Base-by-base conservation (phyloP, 2,888 invertebrate species). In the Heliconius sara region DNA sequence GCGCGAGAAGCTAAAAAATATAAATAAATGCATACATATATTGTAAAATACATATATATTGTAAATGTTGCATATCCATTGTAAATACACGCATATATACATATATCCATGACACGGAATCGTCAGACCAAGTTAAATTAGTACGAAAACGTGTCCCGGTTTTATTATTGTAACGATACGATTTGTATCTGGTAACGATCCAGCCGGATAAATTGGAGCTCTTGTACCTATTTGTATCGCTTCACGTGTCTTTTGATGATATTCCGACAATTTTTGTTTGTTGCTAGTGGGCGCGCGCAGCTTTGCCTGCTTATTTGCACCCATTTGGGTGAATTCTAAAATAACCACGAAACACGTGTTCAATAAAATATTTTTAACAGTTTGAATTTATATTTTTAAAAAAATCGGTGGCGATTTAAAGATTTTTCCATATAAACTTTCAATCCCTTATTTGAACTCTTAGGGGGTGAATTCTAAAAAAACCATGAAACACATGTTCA, bases 91-190 rank as follows among this genome's bases (percentile, higher is more conserved):
- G 70, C 70, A 47, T 9, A 25, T 16, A 52, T 2, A 52, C 52
- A 22, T 52, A 52, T 52, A 73, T 60, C 73, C 60, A 39, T 63
- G 63, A 39, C 25, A 43, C 63, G 6, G 75, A 75, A 71, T 65
- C 70, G 63, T 84, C 86, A 87, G 87, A 86, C 85, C 84, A 89
- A 91, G 89, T 91, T 91, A 89, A 91, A 91, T 90, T 91, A 90
- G 89, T 89, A 89, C 86, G 85, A 87, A 88, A 89, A 89, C 91
- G 91, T 91, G 91, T 88, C 85, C 85, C 83, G 89, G 85, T 90
- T 91, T 91, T 91, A 90, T 89, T 88, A 89, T 88, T 86, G 84
- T 79, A 80, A 81, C 65, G 30, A 82, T 79, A 86, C 87, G 87
- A 87, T 88, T 88, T 88, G 88, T 88, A 85, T 74, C 80, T 52